Percentiles rank a stretch among this genome's conserved stretches.
phyloP scores from a whole-genome alignment of 2,888 invertebrate species.

The Philereme transversata region DNA sequence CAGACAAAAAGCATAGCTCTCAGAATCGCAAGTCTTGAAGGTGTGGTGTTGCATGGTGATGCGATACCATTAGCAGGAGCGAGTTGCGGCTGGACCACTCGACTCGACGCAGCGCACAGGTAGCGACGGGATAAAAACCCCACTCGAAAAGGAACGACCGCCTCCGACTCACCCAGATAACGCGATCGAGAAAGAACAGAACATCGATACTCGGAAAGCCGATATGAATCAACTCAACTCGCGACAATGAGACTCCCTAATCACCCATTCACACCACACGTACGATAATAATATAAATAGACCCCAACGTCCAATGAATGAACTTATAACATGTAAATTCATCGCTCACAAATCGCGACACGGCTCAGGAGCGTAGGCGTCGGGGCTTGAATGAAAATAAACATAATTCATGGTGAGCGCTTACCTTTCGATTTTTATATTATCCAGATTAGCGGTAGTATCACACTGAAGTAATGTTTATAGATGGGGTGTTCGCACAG shows the following conservation, averaged over 20 bases:
- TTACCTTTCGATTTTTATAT: slow-evolving; percentile 80
- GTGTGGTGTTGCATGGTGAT: slow-evolving; percentile 51
- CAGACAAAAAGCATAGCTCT: slow-evolving; percentile 43
- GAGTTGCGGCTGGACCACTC: slow-evolving; percentile 53
- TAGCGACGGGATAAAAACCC: slow-evolving; percentile 78
- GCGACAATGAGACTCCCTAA: slow-evolving; percentile 60
- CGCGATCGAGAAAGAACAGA: slow-evolving; percentile 50
- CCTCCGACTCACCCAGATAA: slow-evolving; percentile 74
- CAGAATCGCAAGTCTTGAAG: slow-evolving; percentile 50
- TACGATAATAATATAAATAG: slow-evolving; percentile 77
- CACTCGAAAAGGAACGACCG: slow-evolving; percentile 77
- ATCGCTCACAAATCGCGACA: slow-evolving; percentile 81
- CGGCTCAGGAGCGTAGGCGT: slow-evolving; percentile 75
- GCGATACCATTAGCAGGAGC: slow-evolving; percentile 61
- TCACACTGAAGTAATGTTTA: slow-evolving; percentile 59
- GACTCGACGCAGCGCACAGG: slow-evolving; percentile 59
- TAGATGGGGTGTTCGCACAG: slow-evolving; percentile 61
- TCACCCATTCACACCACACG: slow-evolving; percentile 76
- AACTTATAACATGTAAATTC: slow-evolving; percentile 81
- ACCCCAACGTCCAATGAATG: slow-evolving; percentile 75
- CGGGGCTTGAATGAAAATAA: slow-evolving; percentile 78
- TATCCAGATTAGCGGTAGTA: slow-evolving; percentile 79
- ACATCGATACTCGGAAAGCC: slow-evolving; percentile 44
- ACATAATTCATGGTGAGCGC: slow-evolving; percentile 54
- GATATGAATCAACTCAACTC: slow-evolving; percentile 55